phyloP scores from a whole-genome alignment of 1,140 invertebrate genomes.

The Camponotus floridanus region DNA sequence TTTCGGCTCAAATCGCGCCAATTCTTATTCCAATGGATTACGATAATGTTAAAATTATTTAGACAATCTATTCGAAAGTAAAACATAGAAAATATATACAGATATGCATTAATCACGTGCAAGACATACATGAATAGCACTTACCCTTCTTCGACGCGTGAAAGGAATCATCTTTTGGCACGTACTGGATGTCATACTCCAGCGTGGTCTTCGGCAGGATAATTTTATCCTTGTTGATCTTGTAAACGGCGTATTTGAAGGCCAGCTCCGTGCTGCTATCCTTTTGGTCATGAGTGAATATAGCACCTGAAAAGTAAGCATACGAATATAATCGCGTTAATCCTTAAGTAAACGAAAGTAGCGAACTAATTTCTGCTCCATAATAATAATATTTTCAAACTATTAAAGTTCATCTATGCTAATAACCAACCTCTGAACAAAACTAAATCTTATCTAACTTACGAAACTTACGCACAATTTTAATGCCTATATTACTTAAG shows the following conservation, averaged over 20 bases:
- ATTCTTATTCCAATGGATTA: constrained; percentile 5
- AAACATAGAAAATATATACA: background rate
- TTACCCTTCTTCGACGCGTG: constrained; percentile 90
- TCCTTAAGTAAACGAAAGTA: constrained; percentile 47
- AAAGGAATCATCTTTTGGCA: constrained; percentile 89
- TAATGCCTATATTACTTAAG: background rate
- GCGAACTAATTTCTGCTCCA: constrained; percentile 38
- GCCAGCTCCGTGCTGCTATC: constrained; percentile 89
- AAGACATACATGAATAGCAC: background rate
- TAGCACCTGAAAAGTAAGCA: constrained; percentile 86
- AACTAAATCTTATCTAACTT: constrained; percentile 19
- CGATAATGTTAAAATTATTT: constrained; percentile 3
- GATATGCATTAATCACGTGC: background rate
- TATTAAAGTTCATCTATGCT: constrained; percentile 59
- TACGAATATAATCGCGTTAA: constrained; percentile 16
- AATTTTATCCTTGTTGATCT: constrained; percentile 89
- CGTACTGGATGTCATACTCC: constrained; percentile 89
- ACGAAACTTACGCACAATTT: constrained; percentile 21
- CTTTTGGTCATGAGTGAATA: constrained; percentile 89
- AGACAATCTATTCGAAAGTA: background rate
- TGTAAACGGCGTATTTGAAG: constrained; percentile 90
- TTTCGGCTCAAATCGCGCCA: constrained; percentile 25
- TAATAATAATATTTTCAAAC: constrained; percentile 47
- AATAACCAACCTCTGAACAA: constrained; percentile 49
- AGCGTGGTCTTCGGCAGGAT: constrained; percentile 89